These are phyloP conservation scores for Steinernema feltiae DNA, from an alignment of 1,140 invertebrate species.

Conservation along the genomic window DNA sequence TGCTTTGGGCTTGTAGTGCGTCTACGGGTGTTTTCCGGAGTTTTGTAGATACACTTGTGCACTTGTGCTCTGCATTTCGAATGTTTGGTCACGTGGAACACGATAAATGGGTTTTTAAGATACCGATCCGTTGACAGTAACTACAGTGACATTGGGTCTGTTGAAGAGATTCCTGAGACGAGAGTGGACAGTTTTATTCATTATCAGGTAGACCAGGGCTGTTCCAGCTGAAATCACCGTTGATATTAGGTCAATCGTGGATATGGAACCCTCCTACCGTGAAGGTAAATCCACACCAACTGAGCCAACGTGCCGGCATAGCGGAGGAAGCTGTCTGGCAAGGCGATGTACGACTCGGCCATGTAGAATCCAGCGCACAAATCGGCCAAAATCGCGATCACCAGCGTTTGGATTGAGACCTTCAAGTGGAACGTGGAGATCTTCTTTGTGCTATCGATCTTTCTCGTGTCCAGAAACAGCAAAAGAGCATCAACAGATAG, in stretches of 20 bases:
- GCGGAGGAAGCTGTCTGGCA: background rate
- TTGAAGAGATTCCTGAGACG: too few relatives aligned
- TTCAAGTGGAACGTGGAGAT: background rate
- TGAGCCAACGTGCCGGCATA: background rate
- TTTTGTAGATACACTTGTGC: too few relatives aligned
- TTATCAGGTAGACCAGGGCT: background rate
- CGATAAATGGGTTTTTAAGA: too few relatives aligned
- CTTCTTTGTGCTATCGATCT: background rate
- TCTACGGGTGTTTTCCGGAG: too few relatives aligned
- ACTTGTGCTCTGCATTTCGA: too few relatives aligned
- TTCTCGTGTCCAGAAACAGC: background rate
- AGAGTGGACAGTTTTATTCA: too few relatives aligned
- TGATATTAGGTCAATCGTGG: background rate
- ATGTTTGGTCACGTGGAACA: too few relatives aligned
- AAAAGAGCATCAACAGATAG: background rate
- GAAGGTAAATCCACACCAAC: background rate
- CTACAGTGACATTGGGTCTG: too few relatives aligned
- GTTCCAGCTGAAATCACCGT: background rate
- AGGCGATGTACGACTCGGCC: background rate
- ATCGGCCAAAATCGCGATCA: background rate
- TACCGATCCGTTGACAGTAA: too few relatives aligned
- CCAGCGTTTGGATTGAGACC: background rate
- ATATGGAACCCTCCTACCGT: background rate
- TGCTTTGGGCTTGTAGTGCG: too few relatives aligned
- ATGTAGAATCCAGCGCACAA: background rate